Evolutionary conservation across 2,888 invertebrate genomes (phyloP), one percentile per base, ranked within the genome.

Genomic region (Zonitis immaculata): DNA sequence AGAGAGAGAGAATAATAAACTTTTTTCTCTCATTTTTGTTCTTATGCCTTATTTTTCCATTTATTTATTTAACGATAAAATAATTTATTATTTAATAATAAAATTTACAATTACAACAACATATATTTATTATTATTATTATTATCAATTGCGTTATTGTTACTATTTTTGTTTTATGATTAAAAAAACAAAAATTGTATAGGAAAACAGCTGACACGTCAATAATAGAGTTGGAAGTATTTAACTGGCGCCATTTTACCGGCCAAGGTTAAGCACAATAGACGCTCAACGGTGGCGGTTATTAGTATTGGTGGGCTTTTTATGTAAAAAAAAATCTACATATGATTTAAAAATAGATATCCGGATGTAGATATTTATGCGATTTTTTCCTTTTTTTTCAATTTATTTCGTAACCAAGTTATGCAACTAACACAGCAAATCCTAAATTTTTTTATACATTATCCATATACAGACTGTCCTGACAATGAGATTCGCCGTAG

Each of bases 181-280:
- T n/a, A n/a, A n/a, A 35, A 3, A 35, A 35, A 22, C 20, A 43
- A 49, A 42, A 49, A 49, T 18, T 16, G 26, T 28, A 45, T 42
- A 27, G 39, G 12, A 30, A 48, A 59, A 55, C 62, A 62, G 62
- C 62, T 62, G 62, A 59, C 59, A 48, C 53, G 46, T 55, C 44
- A 49, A 47, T 60, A 59, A 56, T 22, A 58, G 53, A 59, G 52
- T 52, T 55, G 49, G 26, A 47, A 52, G 44, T 42, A 52, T 49
- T 56, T 53, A 52, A 48, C 57, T 64, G 65, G 66, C 67, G 67
- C 67, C 67, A 56, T n/a, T n/a, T 64, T 66, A 61, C 65, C 66
- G 68, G 68, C 70, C 71, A 71, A 71, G 70, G 70, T 69, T 68
- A 64, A 64, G 59, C 57, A 48, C 27, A 47, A 50, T 57, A 28